These are phyloP conservation scores for Cyanoramphus novaezelandiae DNA, from an alignment of 2,113 vertebrate genomes.

Conservation along the genomic window DNA sequence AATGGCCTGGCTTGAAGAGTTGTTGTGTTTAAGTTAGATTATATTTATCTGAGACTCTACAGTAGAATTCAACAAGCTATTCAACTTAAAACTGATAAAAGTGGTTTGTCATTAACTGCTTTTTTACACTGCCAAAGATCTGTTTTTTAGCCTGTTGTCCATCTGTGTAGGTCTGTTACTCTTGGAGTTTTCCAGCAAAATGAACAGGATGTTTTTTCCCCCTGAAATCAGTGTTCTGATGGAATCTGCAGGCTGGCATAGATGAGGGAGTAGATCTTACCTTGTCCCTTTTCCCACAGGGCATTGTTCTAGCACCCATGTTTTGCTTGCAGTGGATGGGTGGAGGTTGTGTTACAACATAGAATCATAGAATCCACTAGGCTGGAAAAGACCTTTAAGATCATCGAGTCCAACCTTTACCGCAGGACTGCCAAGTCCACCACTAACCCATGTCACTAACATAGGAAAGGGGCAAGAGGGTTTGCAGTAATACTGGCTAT, in stretches of 20 bases:
- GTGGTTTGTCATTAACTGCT: not conserved
- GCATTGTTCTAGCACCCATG: not conserved
- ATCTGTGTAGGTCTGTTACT: not conserved
- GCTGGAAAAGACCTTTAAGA: not conserved
- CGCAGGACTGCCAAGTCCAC: not conserved
- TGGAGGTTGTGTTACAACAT: not conserved
- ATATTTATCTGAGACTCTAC: not conserved
- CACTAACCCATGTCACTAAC: not conserved
- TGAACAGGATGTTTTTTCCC: not conserved
- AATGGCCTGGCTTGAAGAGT: not conserved
- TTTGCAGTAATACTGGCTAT: accelerated
- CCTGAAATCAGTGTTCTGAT: not conserved
- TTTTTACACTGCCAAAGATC: not conserved
- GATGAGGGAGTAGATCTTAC: not conserved
- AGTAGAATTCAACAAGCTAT: not conserved
- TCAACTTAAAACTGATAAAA: not conserved
- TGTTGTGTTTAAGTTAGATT: not conserved
- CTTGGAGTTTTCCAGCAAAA: not conserved
- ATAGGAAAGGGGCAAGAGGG: accelerated
- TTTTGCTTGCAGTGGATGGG: not conserved
- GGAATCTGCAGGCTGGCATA: not conserved
- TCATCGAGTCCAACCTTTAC: not conserved
- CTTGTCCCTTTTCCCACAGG: not conserved
- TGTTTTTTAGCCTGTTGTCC: not conserved
- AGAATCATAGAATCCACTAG: not conserved